Evolutionary conservation across 2,888 invertebrate species (phyloP).

Genomic region (Ectropis crepuscularia): DNA sequence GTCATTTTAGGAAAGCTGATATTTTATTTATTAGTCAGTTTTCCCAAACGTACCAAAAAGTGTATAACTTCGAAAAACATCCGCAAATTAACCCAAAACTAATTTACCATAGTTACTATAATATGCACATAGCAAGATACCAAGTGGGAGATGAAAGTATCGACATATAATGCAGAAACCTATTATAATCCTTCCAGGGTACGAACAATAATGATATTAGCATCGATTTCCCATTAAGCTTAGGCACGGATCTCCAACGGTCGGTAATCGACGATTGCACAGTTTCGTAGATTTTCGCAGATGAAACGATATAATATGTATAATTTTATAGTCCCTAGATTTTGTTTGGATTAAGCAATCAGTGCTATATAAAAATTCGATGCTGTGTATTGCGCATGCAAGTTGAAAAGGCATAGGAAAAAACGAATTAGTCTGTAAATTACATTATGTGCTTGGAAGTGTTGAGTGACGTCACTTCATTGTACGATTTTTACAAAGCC

Average conservation of each 20-base stretch:
- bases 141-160: neutral
- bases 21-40: too few species aligned
- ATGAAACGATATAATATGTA: neutral
- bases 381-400: too few species aligned
- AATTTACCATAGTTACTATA: neutral
- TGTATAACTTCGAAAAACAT: too few species aligned
- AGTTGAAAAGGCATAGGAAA: too few species aligned
- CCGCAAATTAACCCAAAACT: neutral
- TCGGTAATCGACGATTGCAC: neutral
- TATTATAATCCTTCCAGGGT: constrained; percentile 12
- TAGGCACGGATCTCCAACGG: constrained; percentile 5
- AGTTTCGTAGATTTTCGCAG: constrained; percentile 4
- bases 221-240: constrained; percentile 20
- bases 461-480: too few species aligned
- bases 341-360: constrained; percentile 4
- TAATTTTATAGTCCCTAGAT: too few species aligned
- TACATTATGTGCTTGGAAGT: too few species aligned
- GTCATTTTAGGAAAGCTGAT: too few species aligned
- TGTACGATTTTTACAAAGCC: too few species aligned
- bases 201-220: constrained; percentile 8
- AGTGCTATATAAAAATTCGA: neutral
- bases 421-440: too few species aligned
- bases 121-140: neutral
- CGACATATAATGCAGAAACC: neutral
- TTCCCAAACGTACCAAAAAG: too few species aligned